Base-by-base conservation (phyloP, 2,888 invertebrate genomes). In the Melanchra persicariae region DNA sequence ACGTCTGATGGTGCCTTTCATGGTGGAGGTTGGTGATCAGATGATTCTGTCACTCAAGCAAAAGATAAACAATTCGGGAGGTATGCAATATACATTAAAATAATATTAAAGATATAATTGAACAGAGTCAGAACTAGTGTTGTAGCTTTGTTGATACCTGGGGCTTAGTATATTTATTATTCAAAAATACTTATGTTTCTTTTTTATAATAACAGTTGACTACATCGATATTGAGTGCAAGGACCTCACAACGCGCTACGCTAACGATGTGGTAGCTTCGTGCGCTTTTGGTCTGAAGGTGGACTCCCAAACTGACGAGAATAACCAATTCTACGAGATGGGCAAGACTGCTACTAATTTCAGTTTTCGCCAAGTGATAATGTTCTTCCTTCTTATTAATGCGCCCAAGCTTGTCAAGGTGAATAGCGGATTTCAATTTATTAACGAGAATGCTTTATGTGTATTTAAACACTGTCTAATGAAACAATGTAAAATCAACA, bases 231-330 rank as follows among this genome's bases (percentile, higher is more conserved):
- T 95, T 1, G 96, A 96, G 51, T 85, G 92, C 70, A 95, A 93
- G 74, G 96, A 96, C 66, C 76, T 93, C 2, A 93, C 93, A 4
- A 92, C 93, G 1, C 90, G 96, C 19, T 96, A 92, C 74, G 90
- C 96, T 1, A 96, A 95, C 70, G 96, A 97, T 80, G 96, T 96
- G 1, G 96, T 97, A 63, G 96, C 96, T 0, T 92, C 95, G 0
- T 92, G 94, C 22, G 96, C 95, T 0, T 96, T 96, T 74, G 96
- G 96, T 0, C 82, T 96, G 1, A 92, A 96, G 79, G 94, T 96
- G 4, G 94, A 97, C 84, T 97, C 97, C 0, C 91, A 96, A 22
- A 87, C 88, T 9, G 92, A 97, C 0, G 91, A 88, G 15, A 86
- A 96, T 0, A 97, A 97, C 80, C 88, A 95, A 40, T 97, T 97